Base-by-base conservation (phyloP, 2,888 invertebrate species). In the Noctua pronuba region DNA sequence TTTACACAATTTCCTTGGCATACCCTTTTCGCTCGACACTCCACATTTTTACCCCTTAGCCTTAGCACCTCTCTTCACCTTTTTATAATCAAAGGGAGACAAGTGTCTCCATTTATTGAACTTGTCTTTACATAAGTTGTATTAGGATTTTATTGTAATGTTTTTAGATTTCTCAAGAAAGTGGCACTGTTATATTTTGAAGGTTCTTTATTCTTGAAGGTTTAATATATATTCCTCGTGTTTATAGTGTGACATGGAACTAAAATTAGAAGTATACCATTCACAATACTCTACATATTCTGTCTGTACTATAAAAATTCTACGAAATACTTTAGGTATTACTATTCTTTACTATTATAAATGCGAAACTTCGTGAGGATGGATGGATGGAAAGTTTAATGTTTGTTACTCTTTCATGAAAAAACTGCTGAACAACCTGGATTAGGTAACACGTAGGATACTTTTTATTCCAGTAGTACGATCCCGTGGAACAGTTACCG, bases 71-170 rank as follows among this genome's bases (percentile, higher is more conserved):
- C 93, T 92, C 94, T 94, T 93, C 93, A 94, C 92, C 92, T 93
- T 94, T 94, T 94, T 92, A 94, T 94, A 94, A 95, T 94, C 93
- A 95, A 94, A 94, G 93, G 88, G 92, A 91, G 92, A 89, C 92
- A 92, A 95, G 93, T 93, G 89, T 90, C 90, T 91, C 89, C 91
- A 91, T 94, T 94, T 94, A 93, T 93, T 92, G 92, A 92, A 93
- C 88, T 92, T 86, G 88, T 90, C 89, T 90, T 90, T 91, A 89
- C 86, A 90, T 89, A 88, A 89, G 88, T 92, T 88, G 80, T 89
- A 89, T 91, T 92, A 80, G 72, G 80, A 86, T 87, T 81, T 86
- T 86, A 73, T 85, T 83, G 49, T 71, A 41, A 70, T 41, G 31
- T 55, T 68, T 74, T 74, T 75, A 49, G 31, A 62, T 66, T 58